Evolutionary conservation across 2,113 vertebrate genomes (phyloP).

Genomic region (Phylloscopus trochiloides): DNA sequence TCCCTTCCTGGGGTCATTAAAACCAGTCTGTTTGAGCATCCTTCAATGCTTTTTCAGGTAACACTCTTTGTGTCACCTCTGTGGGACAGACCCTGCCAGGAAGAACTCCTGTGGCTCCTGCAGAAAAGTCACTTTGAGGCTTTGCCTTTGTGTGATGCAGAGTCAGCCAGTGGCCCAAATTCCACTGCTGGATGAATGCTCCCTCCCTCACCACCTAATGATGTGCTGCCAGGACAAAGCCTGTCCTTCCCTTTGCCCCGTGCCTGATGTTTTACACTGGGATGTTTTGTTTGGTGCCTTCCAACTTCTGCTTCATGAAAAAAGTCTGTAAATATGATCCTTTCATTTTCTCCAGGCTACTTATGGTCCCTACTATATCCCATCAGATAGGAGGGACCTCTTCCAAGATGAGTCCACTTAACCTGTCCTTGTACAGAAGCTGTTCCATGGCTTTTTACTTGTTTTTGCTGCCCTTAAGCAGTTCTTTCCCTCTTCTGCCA

Average conservation of each 20-base stretch:
- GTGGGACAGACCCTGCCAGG: neutral
- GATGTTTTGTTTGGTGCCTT: neutral
- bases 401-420: accelerated
- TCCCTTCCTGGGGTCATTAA: neutral
- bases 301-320: neutral
- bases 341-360: neutral
- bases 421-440: neutral
- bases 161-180: neutral
- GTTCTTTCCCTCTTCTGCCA: neutral
- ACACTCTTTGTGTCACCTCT: neutral
- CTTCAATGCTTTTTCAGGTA: neutral
- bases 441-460: neutral
- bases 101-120: neutral
- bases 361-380: accelerated
- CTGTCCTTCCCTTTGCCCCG: accelerated
- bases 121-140: neutral
- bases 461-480: neutral
- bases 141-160: neutral
- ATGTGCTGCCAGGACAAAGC: neutral
- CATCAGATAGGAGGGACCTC: neutral
- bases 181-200: neutral
- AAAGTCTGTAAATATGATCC: neutral
- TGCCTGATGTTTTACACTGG: neutral
- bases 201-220: neutral
- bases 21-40: neutral